Conservation (phyloP, 2,797 vertebrate genomes). For the Sebastes itinus region DNA sequence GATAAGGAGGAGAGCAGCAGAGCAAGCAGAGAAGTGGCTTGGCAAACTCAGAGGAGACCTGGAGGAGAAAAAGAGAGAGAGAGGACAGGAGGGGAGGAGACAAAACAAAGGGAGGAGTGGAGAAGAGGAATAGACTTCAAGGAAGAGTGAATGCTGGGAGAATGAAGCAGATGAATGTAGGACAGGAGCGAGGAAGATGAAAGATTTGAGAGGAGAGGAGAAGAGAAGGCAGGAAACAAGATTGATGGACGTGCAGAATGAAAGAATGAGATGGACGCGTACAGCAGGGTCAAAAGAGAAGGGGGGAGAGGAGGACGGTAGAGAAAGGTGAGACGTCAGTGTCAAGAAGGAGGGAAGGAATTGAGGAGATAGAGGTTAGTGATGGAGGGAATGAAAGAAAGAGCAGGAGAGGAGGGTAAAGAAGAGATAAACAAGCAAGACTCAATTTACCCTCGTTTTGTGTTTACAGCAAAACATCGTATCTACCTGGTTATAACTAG, state of each 20-base stretch:
- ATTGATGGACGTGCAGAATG: slow-evolving; percentile 35
- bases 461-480: neutral
- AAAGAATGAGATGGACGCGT: slow-evolving; percentile 18
- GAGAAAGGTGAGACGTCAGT: slow-evolving; percentile 1
- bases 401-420: neutral
- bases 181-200: slow-evolving; percentile 15
- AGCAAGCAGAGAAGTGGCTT: slow-evolving; percentile 36
- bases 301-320: neutral
- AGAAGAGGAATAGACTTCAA: slow-evolving; percentile 33
- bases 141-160: slow-evolving; percentile 25
- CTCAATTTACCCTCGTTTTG: neutral
- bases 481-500: neutral
- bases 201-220: slow-evolving; percentile 13
- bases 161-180: slow-evolving; percentile 42
- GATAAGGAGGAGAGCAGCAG: slow-evolving; percentile 39
- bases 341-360: neutral
- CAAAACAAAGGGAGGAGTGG: slow-evolving; percentile 6
- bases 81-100: slow-evolving; percentile 1
- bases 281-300: slow-evolving; percentile 8
- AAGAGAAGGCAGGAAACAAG: slow-evolving; percentile 7
- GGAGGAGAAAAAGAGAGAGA: slow-evolving; percentile 27
- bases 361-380: slow-evolving; percentile 12
- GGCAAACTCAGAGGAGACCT: slow-evolving; percentile 39
- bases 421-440: neutral
- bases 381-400: slow-evolving; percentile 1